Conservation (phyloP, 2,113 vertebrate species). For the Catharus minimus region DNA sequence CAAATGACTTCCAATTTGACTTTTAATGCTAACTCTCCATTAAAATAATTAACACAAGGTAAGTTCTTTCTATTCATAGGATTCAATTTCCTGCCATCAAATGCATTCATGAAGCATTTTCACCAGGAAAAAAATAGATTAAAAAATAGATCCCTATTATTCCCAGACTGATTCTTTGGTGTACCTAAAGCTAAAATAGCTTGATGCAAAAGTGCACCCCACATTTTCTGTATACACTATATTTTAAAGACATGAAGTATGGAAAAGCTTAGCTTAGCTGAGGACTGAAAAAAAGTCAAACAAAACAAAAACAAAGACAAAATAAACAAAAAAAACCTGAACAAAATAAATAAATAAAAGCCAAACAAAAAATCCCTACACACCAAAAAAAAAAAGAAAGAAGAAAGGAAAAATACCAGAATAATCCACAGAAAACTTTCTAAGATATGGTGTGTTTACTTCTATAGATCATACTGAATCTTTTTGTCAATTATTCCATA, state of each 20-base stretch:
- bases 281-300: neutral
- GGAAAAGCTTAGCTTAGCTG: neutral
- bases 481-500: neutral
- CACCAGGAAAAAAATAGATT: neutral
- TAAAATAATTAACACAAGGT: neutral
- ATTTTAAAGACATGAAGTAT: neutral
- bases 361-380: neutral
- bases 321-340: neutral
- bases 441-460: neutral
- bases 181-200: neutral
- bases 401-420: neutral
- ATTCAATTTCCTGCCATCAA: neutral
- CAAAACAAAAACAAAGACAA: neutral
- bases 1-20: neutral
- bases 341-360: neutral
- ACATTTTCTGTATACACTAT: neutral
- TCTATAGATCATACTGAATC: neutral
- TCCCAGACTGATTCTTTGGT: neutral
- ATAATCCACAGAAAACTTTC: neutral
- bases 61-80: neutral
- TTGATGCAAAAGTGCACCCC: neutral
- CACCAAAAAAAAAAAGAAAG: too few relatives aligned
- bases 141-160: neutral
- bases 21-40: neutral
- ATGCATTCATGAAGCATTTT: neutral